These are phyloP conservation scores for Himalopsyche anomala DNA, from an alignment of 2,888 invertebrate genomes.

Conservation along the genomic window DNA sequence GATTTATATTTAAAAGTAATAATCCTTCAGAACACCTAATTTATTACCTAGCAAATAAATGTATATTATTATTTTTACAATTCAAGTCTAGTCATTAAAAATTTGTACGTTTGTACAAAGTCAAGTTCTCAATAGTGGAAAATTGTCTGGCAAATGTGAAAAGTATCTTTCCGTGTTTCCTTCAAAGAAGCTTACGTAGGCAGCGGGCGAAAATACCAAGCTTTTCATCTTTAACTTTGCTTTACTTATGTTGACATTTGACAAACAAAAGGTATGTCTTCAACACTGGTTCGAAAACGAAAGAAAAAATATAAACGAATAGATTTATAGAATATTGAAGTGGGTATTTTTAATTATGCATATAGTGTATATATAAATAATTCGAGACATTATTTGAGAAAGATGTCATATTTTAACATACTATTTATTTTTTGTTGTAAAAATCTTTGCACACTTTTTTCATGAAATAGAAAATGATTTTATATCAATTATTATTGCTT, in stretches of 20 bases:
- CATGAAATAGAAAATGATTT: too few species aligned
- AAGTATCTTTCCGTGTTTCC: not conserved
- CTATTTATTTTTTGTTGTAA: too few species aligned
- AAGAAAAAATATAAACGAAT: not conserved
- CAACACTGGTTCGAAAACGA: not conserved
- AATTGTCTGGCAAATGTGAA: not conserved
- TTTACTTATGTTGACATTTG: not conserved
- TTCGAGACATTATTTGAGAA: too few species aligned
- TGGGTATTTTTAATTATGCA: too few species aligned
- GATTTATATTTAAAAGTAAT: too few species aligned
- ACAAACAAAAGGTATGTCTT: slow-evolving; percentile 22
- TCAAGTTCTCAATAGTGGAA: not conserved
- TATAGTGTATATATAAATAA: too few species aligned
- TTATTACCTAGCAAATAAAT: too few species aligned
- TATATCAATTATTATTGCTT: too few species aligned
- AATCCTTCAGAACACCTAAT: too few species aligned
- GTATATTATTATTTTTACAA: too few species aligned
- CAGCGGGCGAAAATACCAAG: not conserved
- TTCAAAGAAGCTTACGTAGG: not conserved
- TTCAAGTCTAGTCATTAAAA: slow-evolving; percentile 8
- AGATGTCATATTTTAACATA: too few species aligned
- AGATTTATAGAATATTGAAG: not conserved
- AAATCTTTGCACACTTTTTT: too few species aligned
- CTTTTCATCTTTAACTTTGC: slow-evolving; percentile 36
- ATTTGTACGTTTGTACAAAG: not conserved